phyloP scores from a whole-genome alignment of 2,113 vertebrate species.

The Oreochromis spilurus region DNA sequence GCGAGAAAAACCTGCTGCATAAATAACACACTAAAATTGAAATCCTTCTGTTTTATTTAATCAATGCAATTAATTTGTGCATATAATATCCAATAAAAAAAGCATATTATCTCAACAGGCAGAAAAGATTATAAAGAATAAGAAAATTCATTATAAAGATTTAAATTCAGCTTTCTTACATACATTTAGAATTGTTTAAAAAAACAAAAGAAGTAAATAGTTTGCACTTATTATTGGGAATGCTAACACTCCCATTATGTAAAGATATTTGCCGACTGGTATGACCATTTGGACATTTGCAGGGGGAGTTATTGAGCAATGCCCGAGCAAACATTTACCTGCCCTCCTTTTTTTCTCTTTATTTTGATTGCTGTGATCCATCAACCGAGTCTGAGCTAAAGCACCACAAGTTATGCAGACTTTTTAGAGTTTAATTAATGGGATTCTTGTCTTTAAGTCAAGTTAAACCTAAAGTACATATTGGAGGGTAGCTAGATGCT shows the following conservation, averaged over 20 bases:
- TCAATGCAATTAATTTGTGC: not conserved
- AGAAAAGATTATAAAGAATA: not conserved
- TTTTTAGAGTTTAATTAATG: not conserved
- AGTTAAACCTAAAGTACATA: conserved; percentile 3
- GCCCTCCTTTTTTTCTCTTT: conserved; percentile 1
- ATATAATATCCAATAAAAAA: not conserved
- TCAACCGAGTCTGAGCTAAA: not conserved
- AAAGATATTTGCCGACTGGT: not conserved
- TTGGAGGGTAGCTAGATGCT: not conserved
- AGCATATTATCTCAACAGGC: not conserved
- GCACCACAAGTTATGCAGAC: not conserved
- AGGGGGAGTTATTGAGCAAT: conserved; percentile 28
- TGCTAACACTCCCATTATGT: conserved; percentile 26
- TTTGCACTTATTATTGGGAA: not conserved
- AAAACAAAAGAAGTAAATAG: not conserved
- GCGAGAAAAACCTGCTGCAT: not conserved
- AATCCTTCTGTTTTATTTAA: not conserved
- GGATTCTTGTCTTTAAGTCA: not conserved
- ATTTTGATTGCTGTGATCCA: conserved; percentile 4
- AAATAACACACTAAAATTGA: not conserved
- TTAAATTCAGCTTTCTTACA: not conserved
- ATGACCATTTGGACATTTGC: not conserved
- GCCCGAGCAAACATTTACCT: conserved; percentile 47
- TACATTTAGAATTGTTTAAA: not conserved
- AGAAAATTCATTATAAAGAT: not conserved